Evolutionary conservation across 2,888 invertebrate species (phyloP), one percentile per base, ranked within the genome.

Genomic region (Tolmerus cingulatus): DNA sequence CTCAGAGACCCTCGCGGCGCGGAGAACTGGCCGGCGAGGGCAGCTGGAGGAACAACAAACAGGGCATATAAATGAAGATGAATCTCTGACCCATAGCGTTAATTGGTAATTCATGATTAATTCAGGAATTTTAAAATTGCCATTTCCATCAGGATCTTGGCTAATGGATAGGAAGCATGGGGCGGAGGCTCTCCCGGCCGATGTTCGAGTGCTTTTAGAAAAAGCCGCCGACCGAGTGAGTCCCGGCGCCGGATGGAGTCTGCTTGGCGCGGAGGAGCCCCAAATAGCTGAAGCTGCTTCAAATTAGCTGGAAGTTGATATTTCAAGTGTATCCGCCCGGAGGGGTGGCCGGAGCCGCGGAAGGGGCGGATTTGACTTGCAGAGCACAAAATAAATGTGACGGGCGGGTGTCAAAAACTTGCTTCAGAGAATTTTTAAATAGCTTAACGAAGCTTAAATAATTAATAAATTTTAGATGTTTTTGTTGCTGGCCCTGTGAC

Each of bases 91-190:
- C 89, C 87, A 88, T 88, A 86, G 89, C 88, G 89, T 89, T 89
- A 89, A 89, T 89, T 89, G 89, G 88, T 89, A 89, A 89, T 89
- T 89, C 89, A 89, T 89, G 89, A 89, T 89, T 89, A 89, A 89
- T 89, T 89, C 89, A 89, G 86, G 88, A 88, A 88, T 87, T 88
- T 89, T 89, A 89, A 89, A 89, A 89, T 87, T 88, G 89, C 89
- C 88, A 89, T 88, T 89, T 89, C 87, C 88, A 88, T 88, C 87
- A 76, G 46, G 51, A 87, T 46, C 55, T 43, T 76, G 76, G 43
- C 76, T 86, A 86, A 86, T 86, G 86, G 86, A 86, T 86, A 86
- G 86, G 77, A 86, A 76, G 76, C 66, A 74, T 43, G 37, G 84
- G 84, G 40, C 37, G 74, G 84, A 84, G 57, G 66, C 84, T 40